Conservation (phyloP, 2,888 invertebrate genomes). For the Halocaridina rubra region DNA sequence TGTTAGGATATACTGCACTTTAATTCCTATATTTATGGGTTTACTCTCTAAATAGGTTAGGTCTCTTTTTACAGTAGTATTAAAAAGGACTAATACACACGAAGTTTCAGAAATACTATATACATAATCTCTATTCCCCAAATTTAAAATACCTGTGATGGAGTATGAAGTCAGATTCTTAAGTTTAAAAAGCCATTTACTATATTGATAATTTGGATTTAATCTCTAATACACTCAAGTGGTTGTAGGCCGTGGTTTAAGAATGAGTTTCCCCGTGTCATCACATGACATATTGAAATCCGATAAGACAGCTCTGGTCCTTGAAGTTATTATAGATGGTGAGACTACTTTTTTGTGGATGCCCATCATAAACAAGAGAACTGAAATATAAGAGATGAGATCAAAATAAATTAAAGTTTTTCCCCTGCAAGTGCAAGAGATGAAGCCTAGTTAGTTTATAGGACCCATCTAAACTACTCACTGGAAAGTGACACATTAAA, state of each 20-base stretch:
- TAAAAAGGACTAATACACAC: too few species aligned
- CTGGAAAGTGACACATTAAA: not conserved
- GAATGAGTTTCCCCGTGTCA: conserved; percentile 93
- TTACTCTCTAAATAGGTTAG: too few species aligned
- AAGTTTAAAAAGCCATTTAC: too few species aligned
- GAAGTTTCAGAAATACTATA: too few species aligned
- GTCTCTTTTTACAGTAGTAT: too few species aligned
- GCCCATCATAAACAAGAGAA: conserved; percentile 88
- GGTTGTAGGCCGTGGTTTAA: conserved; percentile 84
- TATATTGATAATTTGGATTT: not conserved
- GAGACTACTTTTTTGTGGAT: conserved; percentile 97
- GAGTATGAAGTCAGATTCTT: too few species aligned
- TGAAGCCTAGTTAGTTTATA: not conserved
- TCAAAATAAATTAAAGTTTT: too few species aligned
- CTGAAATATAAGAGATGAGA: conserved; percentile 70
- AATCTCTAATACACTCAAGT: conserved; percentile 63
- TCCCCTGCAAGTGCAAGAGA: too few species aligned
- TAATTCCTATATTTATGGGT: too few species aligned
- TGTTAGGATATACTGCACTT: too few species aligned
- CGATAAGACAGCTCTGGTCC: conserved; percentile 88
- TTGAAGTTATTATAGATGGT: conserved; percentile 92
- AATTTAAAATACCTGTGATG: too few species aligned
- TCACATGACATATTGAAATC: conserved; percentile 99
- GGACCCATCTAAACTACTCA: not conserved
- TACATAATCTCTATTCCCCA: too few species aligned